Percentiles rank a stretch among this genome's conserved stretches.
These are phyloP conservation scores for Bilobella aurantiaca DNA, from an alignment of 1,140 invertebrate species.

Conservation along the genomic window DNA sequence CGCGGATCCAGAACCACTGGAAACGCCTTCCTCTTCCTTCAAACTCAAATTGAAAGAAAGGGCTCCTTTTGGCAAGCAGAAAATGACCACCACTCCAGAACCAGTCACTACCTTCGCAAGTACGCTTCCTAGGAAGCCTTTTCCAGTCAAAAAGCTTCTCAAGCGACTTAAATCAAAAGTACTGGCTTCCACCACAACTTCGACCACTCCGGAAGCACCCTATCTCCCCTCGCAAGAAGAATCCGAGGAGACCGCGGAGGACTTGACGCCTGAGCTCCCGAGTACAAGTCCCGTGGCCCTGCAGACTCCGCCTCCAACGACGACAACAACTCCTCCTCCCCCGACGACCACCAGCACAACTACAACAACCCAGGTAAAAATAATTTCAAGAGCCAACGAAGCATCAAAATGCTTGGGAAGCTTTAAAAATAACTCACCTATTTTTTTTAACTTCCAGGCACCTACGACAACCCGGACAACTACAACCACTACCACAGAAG, in stretches of 20 bases:
- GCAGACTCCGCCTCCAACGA: background rate
- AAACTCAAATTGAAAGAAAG: background rate
- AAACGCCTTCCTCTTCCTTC: conserved; percentile 11
- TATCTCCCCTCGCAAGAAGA: too few relatives aligned
- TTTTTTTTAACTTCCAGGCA: background rate
- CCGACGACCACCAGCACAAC: conserved; percentile 3
- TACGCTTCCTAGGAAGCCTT: background rate
- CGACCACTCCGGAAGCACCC: background rate
- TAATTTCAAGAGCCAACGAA: background rate
- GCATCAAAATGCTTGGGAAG: background rate
- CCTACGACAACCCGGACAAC: background rate
- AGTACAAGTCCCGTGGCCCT: too few relatives aligned
- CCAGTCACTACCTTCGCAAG: background rate
- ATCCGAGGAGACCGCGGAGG: background rate
- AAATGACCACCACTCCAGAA: background rate
- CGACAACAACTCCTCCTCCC: background rate
- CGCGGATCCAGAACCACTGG: background rate
- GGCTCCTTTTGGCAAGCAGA: background rate
- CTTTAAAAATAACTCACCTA: too few relatives aligned
- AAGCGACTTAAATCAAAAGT: conserved; percentile 4
- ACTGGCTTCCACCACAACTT: background rate
- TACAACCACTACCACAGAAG: background rate
- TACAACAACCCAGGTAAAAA: background rate
- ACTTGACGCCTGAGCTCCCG: background rate
- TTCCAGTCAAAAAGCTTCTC: conserved; percentile 7